phyloP scores from a whole-genome alignment of 2,888 invertebrate species.

The Dryobota labecula region DNA sequence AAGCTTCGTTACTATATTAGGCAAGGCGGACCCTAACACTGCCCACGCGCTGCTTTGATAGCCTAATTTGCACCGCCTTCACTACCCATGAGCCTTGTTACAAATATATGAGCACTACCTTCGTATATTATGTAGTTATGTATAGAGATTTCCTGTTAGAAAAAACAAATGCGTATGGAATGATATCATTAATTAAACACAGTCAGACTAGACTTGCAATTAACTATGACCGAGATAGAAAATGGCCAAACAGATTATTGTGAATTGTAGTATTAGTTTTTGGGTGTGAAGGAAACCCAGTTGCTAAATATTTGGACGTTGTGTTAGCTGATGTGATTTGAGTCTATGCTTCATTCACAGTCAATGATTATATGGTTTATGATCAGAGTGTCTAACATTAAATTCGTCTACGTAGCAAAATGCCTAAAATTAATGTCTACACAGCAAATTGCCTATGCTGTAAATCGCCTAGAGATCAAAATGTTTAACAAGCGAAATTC shows the following conservation, averaged over 20 bases:
- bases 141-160: constrained; percentile 25
- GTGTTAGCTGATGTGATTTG: neutral
- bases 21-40: constrained; percentile 57
- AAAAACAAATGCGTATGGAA: constrained; percentile 27
- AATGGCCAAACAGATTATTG: constrained; percentile 12
- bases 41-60: constrained; percentile 58
- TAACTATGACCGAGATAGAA: constrained; percentile 5
- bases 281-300: neutral
- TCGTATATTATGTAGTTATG: constrained; percentile 19
- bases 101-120: constrained; percentile 28
- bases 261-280: constrained; percentile 10
- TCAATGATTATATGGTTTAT: no score
- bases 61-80: constrained; percentile 58
- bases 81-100: constrained; percentile 37
- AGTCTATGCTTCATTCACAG: neutral
- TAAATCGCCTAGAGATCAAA: no score
- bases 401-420: no score
- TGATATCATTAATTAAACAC: constrained; percentile 43
- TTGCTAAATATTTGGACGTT: neutral
- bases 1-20: constrained; percentile 69
- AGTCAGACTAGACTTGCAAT: constrained; percentile 10
- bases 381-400: no score
- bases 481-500: no score
- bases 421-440: no score
- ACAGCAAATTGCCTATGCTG: no score